These are phyloP conservation scores for Sebastolobus altivelis DNA, from an alignment of 2,797 vertebrate genomes.

Conservation along the genomic window DNA sequence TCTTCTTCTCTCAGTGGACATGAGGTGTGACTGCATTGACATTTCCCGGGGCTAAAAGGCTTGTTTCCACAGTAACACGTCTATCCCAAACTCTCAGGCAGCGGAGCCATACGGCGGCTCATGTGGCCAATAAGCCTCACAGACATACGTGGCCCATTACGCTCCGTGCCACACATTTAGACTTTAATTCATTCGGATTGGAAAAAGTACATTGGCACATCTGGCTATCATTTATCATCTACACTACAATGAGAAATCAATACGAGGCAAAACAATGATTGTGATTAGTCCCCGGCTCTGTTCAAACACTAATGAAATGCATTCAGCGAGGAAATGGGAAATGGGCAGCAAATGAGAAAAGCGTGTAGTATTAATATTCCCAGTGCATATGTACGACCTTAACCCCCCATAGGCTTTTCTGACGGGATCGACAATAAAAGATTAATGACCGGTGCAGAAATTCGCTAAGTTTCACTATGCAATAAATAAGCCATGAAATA, in stretches of 20 bases:
- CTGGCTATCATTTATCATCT: constrained; percentile 70
- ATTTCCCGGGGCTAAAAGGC: constrained; percentile 65
- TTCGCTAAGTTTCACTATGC: constrained; percentile 54
- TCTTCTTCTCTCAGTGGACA: constrained; percentile 46
- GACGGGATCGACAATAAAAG: constrained; percentile 76
- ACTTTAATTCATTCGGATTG: constrained; percentile 56
- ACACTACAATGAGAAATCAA: constrained; percentile 69
- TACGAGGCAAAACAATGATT: constrained; percentile 61
- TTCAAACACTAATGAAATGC: constrained; percentile 65
- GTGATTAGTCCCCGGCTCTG: constrained; percentile 53
- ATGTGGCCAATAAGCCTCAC: constrained; percentile 40
- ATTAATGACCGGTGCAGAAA: constrained; percentile 71
- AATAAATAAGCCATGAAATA: constrained; percentile 83
- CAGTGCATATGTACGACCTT: constrained; percentile 59
- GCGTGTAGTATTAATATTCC: constrained; percentile 71
- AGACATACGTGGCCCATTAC: constrained; percentile 38
- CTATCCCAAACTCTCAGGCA: constrained; percentile 31
- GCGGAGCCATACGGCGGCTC: constrained; percentile 19
- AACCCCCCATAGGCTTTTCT: constrained; percentile 66
- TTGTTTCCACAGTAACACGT: constrained; percentile 65
- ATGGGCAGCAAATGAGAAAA: constrained; percentile 64
- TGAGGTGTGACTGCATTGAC: constrained; percentile 66
- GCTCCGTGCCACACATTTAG: constrained; percentile 36
- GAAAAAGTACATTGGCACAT: constrained; percentile 44
- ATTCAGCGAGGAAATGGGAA: constrained; percentile 61